phyloP scores from a whole-genome alignment of 2,888 invertebrate species.

The Rhamnusium bicolor region DNA sequence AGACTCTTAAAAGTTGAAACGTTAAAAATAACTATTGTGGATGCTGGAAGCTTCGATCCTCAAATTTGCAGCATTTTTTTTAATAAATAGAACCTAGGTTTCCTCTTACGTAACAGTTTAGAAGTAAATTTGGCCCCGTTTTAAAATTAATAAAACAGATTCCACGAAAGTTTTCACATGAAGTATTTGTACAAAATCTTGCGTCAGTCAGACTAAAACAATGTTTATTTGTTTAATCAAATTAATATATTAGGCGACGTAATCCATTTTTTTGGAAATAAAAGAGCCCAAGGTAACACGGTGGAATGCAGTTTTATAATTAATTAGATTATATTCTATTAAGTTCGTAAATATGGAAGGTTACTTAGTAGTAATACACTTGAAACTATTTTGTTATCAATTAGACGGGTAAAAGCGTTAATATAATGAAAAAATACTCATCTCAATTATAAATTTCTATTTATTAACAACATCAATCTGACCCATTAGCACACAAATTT shows the following conservation, averaged over 20 bases:
- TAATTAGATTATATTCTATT: neutral
- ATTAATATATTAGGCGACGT: neutral
- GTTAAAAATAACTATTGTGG: too few relatives aligned
- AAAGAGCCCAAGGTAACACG: neutral
- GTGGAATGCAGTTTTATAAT: neutral
- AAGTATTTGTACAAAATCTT: too few relatives aligned
- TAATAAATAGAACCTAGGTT: too few relatives aligned
- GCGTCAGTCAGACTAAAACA: neutral
- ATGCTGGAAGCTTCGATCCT: too few relatives aligned
- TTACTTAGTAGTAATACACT: neutral
- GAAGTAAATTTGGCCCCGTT: too few relatives aligned
- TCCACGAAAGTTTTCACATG: too few relatives aligned
- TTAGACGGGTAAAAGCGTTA: neutral
- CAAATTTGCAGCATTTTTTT: too few relatives aligned
- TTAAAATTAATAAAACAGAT: too few relatives aligned
- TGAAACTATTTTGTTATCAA: neutral
- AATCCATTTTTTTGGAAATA: neutral
- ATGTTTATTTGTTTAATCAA: neutral
- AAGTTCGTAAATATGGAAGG: neutral
- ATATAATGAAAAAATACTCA: neutral
- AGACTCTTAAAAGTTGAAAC: too few relatives aligned
- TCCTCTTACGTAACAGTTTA: too few relatives aligned
- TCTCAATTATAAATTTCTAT: neutral
- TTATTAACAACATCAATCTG: neutral
- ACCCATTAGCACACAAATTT: neutral